Percentiles rank a stretch among this genome's conserved stretches.
Evolutionary conservation across 2,113 vertebrate species (phyloP).

Genomic region (Geothlypis trichas): DNA sequence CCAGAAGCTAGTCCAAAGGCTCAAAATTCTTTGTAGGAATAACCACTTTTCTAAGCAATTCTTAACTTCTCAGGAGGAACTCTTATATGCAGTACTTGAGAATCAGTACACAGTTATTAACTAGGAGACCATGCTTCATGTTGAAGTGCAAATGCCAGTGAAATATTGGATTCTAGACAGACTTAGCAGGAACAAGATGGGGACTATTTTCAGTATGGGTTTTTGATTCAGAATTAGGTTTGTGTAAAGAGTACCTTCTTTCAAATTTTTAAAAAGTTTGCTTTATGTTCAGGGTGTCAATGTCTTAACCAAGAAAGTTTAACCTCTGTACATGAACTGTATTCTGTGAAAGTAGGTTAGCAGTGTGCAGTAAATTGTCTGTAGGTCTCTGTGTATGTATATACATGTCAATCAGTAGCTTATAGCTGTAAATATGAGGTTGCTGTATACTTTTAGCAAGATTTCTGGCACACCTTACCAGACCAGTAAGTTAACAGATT

Average conservation of each 20-base stretch:
- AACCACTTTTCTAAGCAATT: background rate
- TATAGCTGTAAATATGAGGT: background rate
- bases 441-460: background rate
- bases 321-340: background rate
- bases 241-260: background rate
- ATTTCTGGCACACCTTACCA: background rate
- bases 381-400: background rate
- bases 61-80: conserved; percentile 37
- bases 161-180: background rate
- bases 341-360: background rate
- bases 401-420: background rate
- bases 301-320: background rate
- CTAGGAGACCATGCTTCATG: conserved; percentile 34
- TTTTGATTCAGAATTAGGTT: conserved; percentile 24
- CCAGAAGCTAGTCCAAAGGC: background rate
- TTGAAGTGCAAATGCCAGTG: conserved; percentile 33
- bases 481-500: background rate
- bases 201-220: background rate
- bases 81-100: background rate
- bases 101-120: background rate
- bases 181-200: background rate
- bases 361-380: background rate
- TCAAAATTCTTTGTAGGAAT: background rate
- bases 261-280: background rate
- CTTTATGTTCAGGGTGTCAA: background rate